A percentile compares a stretch with the other conserved stretches of the same genome.
Conservation (phyloP, 2,113 vertebrate genomes). For the Scortum barcoo region DNA sequence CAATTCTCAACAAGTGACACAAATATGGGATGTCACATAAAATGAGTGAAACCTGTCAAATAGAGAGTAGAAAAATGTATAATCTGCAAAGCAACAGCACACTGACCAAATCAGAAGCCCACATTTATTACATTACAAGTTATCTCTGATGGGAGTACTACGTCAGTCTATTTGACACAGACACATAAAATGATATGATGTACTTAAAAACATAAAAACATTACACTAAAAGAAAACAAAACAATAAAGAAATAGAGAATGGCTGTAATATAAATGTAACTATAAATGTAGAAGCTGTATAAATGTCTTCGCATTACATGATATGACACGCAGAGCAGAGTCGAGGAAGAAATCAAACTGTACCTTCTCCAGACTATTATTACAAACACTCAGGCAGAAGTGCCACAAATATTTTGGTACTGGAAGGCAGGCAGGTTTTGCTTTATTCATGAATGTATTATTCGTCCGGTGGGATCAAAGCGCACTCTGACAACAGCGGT, state of each 20-base stretch:
- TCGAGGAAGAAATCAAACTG: neutral
- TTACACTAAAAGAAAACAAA: neutral
- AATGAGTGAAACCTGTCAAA: too few relatives aligned
- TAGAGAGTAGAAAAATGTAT: neutral
- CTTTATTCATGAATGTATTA: conserved; percentile 48
- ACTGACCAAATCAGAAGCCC: neutral
- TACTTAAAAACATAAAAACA: neutral
- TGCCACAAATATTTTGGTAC: neutral
- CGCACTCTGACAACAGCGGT: conserved; percentile 39
- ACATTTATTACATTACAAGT: neutral
- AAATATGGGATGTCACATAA: too few relatives aligned
- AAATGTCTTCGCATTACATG: neutral
- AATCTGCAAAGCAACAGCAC: neutral
- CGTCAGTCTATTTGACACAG: neutral
- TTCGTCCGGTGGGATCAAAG: conserved; percentile 37
- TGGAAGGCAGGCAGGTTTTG: neutral
- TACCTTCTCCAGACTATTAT: neutral
- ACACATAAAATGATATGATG: neutral
- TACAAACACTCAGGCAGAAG: neutral
- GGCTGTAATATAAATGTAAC: neutral
- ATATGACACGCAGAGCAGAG: too few relatives aligned
- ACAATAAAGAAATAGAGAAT: neutral
- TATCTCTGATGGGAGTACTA: neutral
- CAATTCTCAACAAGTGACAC: too few relatives aligned
- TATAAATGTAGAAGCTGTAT: neutral